phyloP scores from a whole-genome alignment of 2,113 vertebrate genomes.

The Caracal caracal region DNA sequence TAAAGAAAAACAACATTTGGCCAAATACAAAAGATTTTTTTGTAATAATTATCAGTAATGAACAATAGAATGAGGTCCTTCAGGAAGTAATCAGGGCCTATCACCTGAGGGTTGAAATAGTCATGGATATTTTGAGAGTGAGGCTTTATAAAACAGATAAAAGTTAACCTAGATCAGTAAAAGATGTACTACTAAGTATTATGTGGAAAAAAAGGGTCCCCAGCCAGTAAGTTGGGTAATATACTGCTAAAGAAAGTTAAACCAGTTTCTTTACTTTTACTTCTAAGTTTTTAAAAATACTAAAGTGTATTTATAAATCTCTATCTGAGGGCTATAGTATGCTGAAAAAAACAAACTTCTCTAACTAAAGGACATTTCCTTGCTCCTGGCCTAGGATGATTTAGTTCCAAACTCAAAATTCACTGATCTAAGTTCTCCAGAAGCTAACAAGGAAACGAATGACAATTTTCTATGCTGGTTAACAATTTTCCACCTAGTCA shows the following conservation, averaged over 20 bases:
- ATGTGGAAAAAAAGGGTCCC: background rate
- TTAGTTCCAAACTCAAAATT: constrained; percentile 55
- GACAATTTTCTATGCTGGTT: background rate
- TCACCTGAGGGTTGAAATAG: constrained; percentile 17
- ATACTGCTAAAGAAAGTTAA: constrained; percentile 12
- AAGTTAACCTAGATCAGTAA: background rate
- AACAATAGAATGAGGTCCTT: constrained; percentile 36
- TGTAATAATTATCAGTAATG: constrained; percentile 9
- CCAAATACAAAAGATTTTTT: constrained; percentile 42
- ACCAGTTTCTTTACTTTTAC: constrained; percentile 30
- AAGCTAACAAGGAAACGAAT: constrained; percentile 23
- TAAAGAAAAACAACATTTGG: background rate
- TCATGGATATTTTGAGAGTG: background rate
- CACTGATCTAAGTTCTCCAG: constrained; percentile 25
- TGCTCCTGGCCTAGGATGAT: background rate
- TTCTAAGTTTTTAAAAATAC: constrained; percentile 38
- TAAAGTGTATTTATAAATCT: constrained; percentile 24
- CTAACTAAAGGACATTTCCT: constrained; percentile 36
- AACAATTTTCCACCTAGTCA: constrained; percentile 12
- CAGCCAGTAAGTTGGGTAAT: background rate
- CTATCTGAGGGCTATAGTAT: background rate
- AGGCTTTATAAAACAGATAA: constrained; percentile 23
- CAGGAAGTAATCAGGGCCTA: background rate
- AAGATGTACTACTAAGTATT: background rate
- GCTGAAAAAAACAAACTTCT: constrained; percentile 3